Conservation (phyloP, 2,888 invertebrate genomes). For the Brenthis hecate region DNA sequence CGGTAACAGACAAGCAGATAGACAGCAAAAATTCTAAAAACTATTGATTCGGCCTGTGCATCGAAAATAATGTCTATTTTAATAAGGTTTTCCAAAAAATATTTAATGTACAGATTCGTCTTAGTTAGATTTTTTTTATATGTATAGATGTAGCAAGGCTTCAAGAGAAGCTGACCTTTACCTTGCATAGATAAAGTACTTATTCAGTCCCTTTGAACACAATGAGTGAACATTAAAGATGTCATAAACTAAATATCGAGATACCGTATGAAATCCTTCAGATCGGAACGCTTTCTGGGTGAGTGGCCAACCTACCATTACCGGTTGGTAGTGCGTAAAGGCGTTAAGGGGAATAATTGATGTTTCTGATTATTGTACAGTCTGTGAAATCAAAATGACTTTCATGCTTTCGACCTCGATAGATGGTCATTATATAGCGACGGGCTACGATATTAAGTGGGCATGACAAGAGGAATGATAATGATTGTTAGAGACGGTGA, state of each 20-base stretch:
- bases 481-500: constrained; percentile 38
- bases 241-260: constrained; percentile 10
- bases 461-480: constrained; percentile 42
- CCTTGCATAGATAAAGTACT: too few species aligned
- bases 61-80: too few species aligned
- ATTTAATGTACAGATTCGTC: too few species aligned
- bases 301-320: constrained; percentile 26
- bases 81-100: too few species aligned
- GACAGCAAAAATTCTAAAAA: too few species aligned
- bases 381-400: constrained; percentile 62
- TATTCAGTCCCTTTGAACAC: background rate
- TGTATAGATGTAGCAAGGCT: too few species aligned
- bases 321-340: constrained; percentile 42
- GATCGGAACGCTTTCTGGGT: constrained; percentile 30
- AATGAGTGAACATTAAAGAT: background rate
- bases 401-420: constrained; percentile 39
- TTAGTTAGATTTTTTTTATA: too few species aligned
- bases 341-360: constrained; percentile 41
- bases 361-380: constrained; percentile 60
- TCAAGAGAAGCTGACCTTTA: too few species aligned
- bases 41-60: too few species aligned
- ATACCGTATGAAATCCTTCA: constrained; percentile 15
- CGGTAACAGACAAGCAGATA: too few species aligned
- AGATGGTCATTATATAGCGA: constrained; percentile 31
- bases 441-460: constrained; percentile 38